These are phyloP conservation scores for Geotrypetes seraphini DNA, from an alignment of 2,797 vertebrate species.

Conservation along the genomic window DNA sequence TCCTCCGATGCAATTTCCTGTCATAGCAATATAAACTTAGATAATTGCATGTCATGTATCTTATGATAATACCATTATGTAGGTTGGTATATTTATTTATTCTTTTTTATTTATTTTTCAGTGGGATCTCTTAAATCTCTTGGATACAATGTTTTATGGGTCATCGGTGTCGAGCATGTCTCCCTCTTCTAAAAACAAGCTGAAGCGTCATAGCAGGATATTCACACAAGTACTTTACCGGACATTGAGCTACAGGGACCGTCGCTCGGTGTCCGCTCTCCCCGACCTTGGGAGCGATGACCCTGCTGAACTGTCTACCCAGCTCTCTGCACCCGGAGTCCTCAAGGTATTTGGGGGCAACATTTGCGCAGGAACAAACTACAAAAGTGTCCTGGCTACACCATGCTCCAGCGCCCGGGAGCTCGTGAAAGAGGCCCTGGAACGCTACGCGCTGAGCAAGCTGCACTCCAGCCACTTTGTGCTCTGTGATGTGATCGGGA, in stretches of 20 bases:
- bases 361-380: constrained; percentile 82
- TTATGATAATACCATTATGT: too few relatives aligned
- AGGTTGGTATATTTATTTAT: too few relatives aligned
- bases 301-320: constrained; percentile 84
- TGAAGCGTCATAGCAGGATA: constrained; percentile 84
- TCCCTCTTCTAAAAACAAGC: constrained; percentile 78
- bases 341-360: constrained; percentile 90
- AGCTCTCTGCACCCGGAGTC: constrained; percentile 82
- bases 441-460: constrained; percentile 81
- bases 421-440: constrained; percentile 85
- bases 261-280: constrained; percentile 51
- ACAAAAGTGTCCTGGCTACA: constrained; percentile 90
- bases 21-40: too few relatives aligned
- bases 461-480: constrained; percentile 62
- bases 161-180: constrained; percentile 75
- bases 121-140: constrained; percentile 20
- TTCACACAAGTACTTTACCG: constrained; percentile 81
- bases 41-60: too few relatives aligned
- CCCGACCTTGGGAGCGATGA: constrained; percentile 60
- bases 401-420: constrained; percentile 75
- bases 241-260: constrained; percentile 83
- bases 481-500: constrained; percentile 84
- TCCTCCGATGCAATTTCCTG: too few relatives aligned
- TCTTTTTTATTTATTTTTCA: background rate
- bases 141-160: constrained; percentile 79